Conservation (phyloP, 37 sponge, comb jelly and placozoan species). For the Chondrosia reniformis region DNA sequence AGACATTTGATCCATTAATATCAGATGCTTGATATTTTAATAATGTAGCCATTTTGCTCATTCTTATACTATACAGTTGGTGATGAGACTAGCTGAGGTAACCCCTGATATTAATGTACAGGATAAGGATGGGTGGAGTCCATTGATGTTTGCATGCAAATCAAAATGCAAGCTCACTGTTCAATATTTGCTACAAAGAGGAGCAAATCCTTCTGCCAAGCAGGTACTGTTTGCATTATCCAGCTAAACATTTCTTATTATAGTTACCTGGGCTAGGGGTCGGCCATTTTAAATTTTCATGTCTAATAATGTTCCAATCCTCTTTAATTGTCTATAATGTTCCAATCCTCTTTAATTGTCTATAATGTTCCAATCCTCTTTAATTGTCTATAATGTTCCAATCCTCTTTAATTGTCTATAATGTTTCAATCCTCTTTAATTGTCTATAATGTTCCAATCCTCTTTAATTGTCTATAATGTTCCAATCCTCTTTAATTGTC, state of each 20-base stretch:
- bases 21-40: not conserved
- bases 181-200: slow-evolving; percentile 67
- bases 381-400: no score
- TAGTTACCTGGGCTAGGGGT: no score
- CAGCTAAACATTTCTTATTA: no score
- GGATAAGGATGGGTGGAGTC: slow-evolving; percentile 65
- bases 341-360: no score
- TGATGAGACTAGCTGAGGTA: slow-evolving; percentile 49
- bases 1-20: no score
- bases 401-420: no score
- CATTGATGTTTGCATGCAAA: slow-evolving; percentile 60
- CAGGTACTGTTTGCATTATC: slow-evolving; percentile 29
- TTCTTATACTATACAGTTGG: slow-evolving; percentile 11
- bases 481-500: no score
- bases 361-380: no score
- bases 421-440: no score
- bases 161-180: slow-evolving; percentile 17
- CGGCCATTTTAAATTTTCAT: not conserved
- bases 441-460: no score
- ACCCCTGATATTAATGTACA: slow-evolving; percentile 35
- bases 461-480: no score
- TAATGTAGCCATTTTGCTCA: not conserved
- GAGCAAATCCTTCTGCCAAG: slow-evolving; percentile 49
- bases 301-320: not conserved
- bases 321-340: no score